Conservation (phyloP, 1,140 invertebrate genomes). For the Drosophila seguyi region DNA sequence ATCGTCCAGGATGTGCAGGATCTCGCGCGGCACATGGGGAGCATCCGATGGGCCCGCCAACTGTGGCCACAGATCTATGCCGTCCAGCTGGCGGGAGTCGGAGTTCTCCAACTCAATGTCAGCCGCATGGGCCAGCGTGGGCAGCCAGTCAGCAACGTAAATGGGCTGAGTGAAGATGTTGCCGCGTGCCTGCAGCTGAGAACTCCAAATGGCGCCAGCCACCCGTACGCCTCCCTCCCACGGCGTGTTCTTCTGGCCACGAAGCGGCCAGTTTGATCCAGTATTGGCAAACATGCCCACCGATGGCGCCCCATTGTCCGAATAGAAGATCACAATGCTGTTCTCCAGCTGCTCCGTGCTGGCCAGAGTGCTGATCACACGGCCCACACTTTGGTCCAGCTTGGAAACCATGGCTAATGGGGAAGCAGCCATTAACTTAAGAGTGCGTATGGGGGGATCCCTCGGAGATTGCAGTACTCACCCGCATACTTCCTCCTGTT, state of each 20-base stretch:
- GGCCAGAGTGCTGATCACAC: constrained; percentile 90
- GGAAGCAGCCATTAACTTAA: too few species aligned
- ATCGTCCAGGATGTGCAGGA: constrained; percentile 91
- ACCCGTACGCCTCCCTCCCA: constrained; percentile 95
- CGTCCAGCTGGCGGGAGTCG: constrained; percentile 87
- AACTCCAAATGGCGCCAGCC: constrained; percentile 92
- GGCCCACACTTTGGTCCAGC: constrained; percentile 93
- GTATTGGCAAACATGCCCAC: constrained; percentile 90
- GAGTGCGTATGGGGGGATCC: too few species aligned
- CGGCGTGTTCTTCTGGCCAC: constrained; percentile 92
- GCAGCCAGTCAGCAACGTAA: constrained; percentile 95
- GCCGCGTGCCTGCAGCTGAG: constrained; percentile 86
- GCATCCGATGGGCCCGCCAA: constrained; percentile 83
- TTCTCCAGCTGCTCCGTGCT: constrained; percentile 89
- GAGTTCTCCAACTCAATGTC: constrained; percentile 80
- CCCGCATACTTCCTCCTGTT: constrained; percentile 92
- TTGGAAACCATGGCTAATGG: constrained; percentile 95
- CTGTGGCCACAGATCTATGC: constrained; percentile 89
- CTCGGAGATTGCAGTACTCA: too few species aligned
- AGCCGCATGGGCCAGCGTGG: constrained; percentile 90
- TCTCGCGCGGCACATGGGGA: constrained; percentile 86
- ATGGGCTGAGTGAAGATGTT: constrained; percentile 91
- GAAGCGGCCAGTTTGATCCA: constrained; percentile 94
- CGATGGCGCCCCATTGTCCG: constrained; percentile 92
- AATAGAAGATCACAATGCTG: constrained; percentile 90